Percentiles rank a stretch among this genome's conserved stretches.
phyloP scores from a whole-genome alignment of 2,888 invertebrate species.

The Drymonia ruficornis region DNA sequence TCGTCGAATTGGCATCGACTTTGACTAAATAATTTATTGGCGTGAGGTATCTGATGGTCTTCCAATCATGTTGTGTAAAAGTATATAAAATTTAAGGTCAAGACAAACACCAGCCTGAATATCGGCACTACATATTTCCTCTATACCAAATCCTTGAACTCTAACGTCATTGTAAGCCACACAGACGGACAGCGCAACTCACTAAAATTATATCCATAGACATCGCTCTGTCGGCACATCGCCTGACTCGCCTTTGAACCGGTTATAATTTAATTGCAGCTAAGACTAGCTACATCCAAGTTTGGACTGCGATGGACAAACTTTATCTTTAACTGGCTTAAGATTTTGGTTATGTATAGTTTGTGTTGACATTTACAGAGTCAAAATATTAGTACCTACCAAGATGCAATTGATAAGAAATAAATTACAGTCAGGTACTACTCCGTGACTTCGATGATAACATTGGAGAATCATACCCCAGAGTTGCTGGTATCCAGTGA shows the following conservation, averaged over 20 bases:
- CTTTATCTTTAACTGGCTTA: slow-evolving; percentile 64
- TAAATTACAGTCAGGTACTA: too few species aligned
- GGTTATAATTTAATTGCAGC: slow-evolving; percentile 77
- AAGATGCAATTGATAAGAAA: neutral
- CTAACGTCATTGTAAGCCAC: slow-evolving; percentile 39
- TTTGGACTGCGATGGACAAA: slow-evolving; percentile 61
- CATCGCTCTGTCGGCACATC: slow-evolving; percentile 49
- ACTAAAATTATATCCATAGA: slow-evolving; percentile 66
- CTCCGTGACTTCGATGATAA: too few species aligned
- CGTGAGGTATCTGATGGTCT: too few species aligned
- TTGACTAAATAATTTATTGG: too few species aligned
- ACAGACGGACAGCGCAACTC: slow-evolving; percentile 43
- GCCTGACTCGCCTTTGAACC: slow-evolving; percentile 73
- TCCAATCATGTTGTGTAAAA: too few species aligned
- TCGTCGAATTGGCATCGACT: too few species aligned
- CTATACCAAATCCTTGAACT: slow-evolving; percentile 17
- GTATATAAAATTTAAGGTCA: too few species aligned
- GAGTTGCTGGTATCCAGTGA: too few species aligned
- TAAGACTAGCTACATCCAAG: slow-evolving; percentile 57
- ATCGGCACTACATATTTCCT: neutral
- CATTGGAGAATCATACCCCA: too few species aligned
- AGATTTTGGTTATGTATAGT: slow-evolving; percentile 24
- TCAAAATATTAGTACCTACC: neutral
- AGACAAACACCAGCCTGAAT: neutral
- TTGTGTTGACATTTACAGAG: neutral